Base-by-base conservation (phyloP, 2,888 invertebrate species). In the Ophonus ardosiacus region DNA sequence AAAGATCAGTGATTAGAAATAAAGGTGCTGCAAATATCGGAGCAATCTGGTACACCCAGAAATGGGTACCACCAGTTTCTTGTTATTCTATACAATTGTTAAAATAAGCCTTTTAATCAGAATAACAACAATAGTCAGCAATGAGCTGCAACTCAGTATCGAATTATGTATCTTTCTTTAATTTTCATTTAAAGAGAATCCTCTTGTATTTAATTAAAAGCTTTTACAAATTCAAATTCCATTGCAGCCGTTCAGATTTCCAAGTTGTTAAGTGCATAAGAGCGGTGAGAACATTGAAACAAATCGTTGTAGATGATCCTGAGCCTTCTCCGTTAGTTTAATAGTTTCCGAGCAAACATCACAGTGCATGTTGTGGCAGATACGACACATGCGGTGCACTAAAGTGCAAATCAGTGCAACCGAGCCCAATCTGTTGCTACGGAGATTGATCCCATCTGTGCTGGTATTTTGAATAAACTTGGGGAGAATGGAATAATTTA, bases 391-490 rank as follows among this genome's bases (percentile, higher is more conserved):
- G 13, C 43, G 38, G 71, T 40, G 43, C 71, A 31, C 43, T 51
- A 76, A 56, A 76, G 76, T 76, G 76, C 76, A 76, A 76, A 76
- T 76, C 51, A 76, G 43, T 76, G 43, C 43, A 51, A 13, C 31
- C 43, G 13, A 51, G 43, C 43, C 10, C 43, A 51, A 51, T 51
- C 43, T 51, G 43, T 51, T 51, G 43, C 43, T 51, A 8, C 13
- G 1, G 10, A 51, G 43, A 51, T 31, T 31, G 31, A 31, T 31
- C 31, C 31, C 43, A 51, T 51, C 43, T 51, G 13, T 13, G 43
- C 7, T 5, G 43, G 43, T 51, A 51, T 51, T 51, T 51, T 51
- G 43, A 51, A 51, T 51, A 51, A 51, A 51, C 43, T 51, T 51
- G 43, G 43, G 10, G 8, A 4, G 43, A 13, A 51, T 13, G 31